phyloP scores from a whole-genome alignment of 2,888 invertebrate genomes.

The Diadegma fenestrale region DNA sequence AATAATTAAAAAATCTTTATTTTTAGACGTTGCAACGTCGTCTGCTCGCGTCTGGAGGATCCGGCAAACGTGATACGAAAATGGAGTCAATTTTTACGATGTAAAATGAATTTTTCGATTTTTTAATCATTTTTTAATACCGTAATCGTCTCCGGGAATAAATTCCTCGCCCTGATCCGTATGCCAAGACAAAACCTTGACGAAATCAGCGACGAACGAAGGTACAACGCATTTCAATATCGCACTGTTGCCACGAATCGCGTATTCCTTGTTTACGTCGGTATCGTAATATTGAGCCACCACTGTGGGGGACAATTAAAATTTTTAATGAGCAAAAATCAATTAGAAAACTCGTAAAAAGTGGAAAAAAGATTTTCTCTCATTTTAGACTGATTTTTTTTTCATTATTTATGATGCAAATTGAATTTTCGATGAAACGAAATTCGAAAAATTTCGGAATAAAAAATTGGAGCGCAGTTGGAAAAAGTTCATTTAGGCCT shows the following conservation, averaged over 20 bases:
- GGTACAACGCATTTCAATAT: conserved; percentile 96
- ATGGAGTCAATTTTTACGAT: conserved; percentile 18
- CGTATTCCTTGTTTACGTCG: conserved; percentile 95
- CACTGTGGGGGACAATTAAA: conserved; percentile 85
- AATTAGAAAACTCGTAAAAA: neutral
- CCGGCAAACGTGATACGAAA: conserved; percentile 27
- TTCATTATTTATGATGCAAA: neutral
- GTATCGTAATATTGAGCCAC: conserved; percentile 93
- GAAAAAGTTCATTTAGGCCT: neutral
- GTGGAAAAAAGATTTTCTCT: neutral
- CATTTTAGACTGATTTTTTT: no score
- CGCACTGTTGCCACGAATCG: conserved; percentile 95
- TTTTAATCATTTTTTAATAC: conserved; percentile 81
- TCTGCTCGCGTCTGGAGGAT: conserved; percentile 53
- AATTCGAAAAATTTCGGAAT: neutral
- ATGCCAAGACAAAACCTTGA: conserved; percentile 94
- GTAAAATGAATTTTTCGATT: neutral
- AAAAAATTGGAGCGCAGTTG: neutral
- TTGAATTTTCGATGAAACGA: neutral
- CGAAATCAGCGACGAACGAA: conserved; percentile 96
- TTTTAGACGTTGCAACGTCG: conserved; percentile 8
- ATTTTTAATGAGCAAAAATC: conserved; percentile 4
- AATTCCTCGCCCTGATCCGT: conserved; percentile 92
- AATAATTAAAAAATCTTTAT: neutral
- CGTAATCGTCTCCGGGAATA: conserved; percentile 88